phyloP scores from a whole-genome alignment of 2,888 invertebrate genomes.

The Gryllus longicercus region DNA sequence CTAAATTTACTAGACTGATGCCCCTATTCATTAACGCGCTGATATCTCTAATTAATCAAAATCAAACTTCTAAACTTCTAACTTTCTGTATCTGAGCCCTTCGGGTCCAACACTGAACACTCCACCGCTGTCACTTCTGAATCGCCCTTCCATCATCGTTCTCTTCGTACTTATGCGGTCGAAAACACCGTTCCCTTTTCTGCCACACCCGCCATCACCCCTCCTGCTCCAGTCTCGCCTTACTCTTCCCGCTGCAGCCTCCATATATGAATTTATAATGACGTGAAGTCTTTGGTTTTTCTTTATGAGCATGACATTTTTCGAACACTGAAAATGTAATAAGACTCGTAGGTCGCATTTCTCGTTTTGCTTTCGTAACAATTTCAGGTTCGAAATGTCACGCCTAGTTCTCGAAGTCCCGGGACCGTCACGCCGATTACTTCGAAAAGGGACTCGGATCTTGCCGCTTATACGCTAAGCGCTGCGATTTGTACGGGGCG shows the following conservation, averaged over 20 bases:
- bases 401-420: background rate
- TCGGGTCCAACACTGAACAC: too few species aligned
- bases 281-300: conserved; percentile 36
- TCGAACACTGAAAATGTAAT: conserved; percentile 33
- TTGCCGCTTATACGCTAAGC: background rate
- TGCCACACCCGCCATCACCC: background rate
- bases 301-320: conserved; percentile 35
- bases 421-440: background rate
- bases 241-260: background rate
- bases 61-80: too few species aligned
- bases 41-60: too few species aligned
- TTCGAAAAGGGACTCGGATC: background rate
- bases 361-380: background rate
- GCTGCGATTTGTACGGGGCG: background rate
- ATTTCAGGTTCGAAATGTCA: background rate
- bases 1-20: too few species aligned
- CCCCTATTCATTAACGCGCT: too few species aligned
- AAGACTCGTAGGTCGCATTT: conserved; percentile 26
- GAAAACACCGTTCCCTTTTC: too few species aligned
- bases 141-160: too few species aligned
- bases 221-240: background rate
- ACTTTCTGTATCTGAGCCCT: too few species aligned
- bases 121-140: too few species aligned
- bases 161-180: too few species aligned
- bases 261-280: conserved; percentile 37